A percentile compares a stretch with the other conserved stretches of the same genome.
Conservation (phyloP, 2,888 invertebrate species). For the Cactoblastis cactorum region DNA sequence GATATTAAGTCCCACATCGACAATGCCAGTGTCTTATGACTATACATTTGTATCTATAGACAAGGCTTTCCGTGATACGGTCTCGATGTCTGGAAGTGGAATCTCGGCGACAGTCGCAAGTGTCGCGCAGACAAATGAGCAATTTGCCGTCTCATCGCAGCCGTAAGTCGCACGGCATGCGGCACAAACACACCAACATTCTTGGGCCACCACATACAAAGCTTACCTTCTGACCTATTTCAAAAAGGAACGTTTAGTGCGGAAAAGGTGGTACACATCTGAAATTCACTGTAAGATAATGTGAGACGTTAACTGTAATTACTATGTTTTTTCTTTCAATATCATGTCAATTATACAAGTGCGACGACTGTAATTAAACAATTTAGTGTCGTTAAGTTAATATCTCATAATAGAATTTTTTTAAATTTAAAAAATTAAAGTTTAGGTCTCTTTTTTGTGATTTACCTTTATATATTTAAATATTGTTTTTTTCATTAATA, state of each 20-base stretch:
- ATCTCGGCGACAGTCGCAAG: slow-evolving; percentile 51
- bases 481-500: too few species aligned
- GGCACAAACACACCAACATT: neutral
- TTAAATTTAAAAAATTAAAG: too few species aligned
- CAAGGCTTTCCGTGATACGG: slow-evolving; percentile 27
- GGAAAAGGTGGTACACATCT: neutral
- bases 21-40: neutral
- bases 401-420: too few species aligned
- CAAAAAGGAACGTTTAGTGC: neutral
- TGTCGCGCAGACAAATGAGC: slow-evolving; percentile 31
- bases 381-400: too few species aligned
- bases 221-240: neutral
- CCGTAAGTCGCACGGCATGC: neutral
- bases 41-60: neutral
- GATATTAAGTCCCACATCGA: too few species aligned
- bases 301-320: neutral
- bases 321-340: too few species aligned
- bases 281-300: neutral
- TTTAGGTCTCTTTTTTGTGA: too few species aligned
- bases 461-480: too few species aligned
- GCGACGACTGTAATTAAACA: too few species aligned
- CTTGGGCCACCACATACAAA: neutral
- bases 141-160: slow-evolving; percentile 14
- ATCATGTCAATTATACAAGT: too few species aligned
- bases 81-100: slow-evolving; percentile 32